Percentiles rank a stretch among this genome's conserved stretches.
Conservation (phyloP, 2,888 invertebrate species). For the Eristalinus sepulchralis region DNA sequence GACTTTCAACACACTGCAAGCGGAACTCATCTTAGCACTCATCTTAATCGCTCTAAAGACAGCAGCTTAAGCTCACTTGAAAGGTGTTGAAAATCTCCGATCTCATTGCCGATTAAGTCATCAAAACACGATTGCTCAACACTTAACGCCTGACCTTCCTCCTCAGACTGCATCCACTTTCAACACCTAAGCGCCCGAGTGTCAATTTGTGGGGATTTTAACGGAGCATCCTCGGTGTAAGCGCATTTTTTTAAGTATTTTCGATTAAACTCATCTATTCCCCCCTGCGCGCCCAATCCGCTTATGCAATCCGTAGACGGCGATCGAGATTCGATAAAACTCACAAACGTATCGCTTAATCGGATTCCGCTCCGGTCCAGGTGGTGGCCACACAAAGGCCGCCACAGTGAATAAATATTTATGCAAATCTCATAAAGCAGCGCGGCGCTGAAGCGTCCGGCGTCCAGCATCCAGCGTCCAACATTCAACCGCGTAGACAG, state of each 20-base stretch:
- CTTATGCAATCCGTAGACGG: constrained; percentile 4
- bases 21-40: background rate
- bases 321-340: constrained; percentile 11
- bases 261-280: constrained; percentile 9
- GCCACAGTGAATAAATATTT: constrained; percentile 18
- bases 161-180: background rate
- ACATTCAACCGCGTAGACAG: background rate
- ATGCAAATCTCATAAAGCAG: constrained; percentile 34
- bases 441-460: background rate
- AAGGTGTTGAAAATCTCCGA: background rate
- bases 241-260: background rate
- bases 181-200: background rate
- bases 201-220: background rate
- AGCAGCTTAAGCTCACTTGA: background rate
- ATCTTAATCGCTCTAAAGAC: background rate
- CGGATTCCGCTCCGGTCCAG: constrained; percentile 6
- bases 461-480: background rate
- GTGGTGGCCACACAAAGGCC: constrained; percentile 4
- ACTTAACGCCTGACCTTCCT: background rate
- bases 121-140: background rate
- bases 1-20: background rate
- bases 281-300: background rate
- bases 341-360: constrained; percentile 20
- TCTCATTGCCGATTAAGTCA: background rate
- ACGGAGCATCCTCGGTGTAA: background rate